These are phyloP conservation scores for Copsychus sechellarum DNA, from an alignment of 2,113 vertebrate genomes.

Conservation along the genomic window DNA sequence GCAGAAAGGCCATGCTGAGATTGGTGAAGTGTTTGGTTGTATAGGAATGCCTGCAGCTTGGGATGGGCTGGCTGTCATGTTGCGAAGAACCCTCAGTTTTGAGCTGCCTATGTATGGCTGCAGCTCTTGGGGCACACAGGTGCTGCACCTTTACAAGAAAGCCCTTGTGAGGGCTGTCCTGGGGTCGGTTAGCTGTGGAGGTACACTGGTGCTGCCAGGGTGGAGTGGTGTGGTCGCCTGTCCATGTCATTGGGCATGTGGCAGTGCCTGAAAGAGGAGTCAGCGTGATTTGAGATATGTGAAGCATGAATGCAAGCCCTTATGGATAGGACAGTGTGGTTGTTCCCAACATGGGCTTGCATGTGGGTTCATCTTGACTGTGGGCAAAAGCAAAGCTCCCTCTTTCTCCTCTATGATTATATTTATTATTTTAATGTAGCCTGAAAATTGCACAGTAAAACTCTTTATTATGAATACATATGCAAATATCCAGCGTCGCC, in stretches of 20 bases:
- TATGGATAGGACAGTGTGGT: too few relatives aligned
- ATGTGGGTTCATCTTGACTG: neutral
- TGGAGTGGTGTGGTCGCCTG: neutral
- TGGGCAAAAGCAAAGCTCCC: neutral
- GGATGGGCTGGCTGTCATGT: neutral
- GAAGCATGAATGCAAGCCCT: neutral
- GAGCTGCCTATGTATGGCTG: rapidly evolving
- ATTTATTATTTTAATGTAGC: neutral
- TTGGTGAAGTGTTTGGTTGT: neutral
- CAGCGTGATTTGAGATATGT: neutral
- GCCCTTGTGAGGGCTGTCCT: neutral
- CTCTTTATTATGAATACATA: neutral
- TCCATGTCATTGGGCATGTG: rapidly evolving
- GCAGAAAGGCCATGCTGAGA: neutral
- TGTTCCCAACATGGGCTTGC: rapidly evolving
- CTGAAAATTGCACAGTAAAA: neutral
- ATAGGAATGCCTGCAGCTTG: neutral
- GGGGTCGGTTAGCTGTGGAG: neutral
- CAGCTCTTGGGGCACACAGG: rapidly evolving
- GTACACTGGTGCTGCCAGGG: rapidly evolving
- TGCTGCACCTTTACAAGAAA: neutral
- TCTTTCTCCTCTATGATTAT: neutral
- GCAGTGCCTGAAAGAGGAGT: neutral
- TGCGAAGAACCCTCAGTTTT: neutral
- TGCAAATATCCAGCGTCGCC: rapidly evolving